A percentile compares a stretch with the other conserved stretches of the same genome.
Evolutionary conservation across 1,140 invertebrate species (phyloP).

Genomic region (Bombus balteatus): DNA sequence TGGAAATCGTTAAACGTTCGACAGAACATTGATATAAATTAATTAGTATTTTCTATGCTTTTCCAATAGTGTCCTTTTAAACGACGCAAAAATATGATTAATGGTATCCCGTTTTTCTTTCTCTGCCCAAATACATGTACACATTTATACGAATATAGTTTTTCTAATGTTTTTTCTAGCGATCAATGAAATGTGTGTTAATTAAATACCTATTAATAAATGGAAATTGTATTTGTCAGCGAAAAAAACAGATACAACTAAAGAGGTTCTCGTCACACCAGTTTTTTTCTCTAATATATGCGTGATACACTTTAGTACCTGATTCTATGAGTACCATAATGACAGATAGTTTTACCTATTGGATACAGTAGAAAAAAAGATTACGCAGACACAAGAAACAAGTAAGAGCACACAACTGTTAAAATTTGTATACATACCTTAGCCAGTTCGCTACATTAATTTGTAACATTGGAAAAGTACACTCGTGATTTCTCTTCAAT

Average conservation of each 20-base stretch:
- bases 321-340: neutral
- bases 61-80: neutral
- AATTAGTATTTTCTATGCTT: neutral
- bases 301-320: neutral
- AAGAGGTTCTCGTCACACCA: neutral
- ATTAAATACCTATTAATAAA: neutral
- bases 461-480: neutral
- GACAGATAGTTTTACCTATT: neutral
- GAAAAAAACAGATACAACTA: neutral
- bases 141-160: neutral
- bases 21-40: neutral
- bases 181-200: neutral
- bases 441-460: neutral
- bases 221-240: neutral
- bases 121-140: neutral
- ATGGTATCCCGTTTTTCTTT: neutral
- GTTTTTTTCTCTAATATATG: neutral
- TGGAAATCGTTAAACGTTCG: neutral
- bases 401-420: neutral
- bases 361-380: neutral
- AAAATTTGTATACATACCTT: neutral
- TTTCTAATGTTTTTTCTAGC: neutral
- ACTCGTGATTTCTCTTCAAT: neutral
- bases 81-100: neutral
- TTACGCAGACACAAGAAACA: neutral